Conservation (phyloP, 1,140 invertebrate species). For the Hyposmocoma kahamanoa region DNA sequence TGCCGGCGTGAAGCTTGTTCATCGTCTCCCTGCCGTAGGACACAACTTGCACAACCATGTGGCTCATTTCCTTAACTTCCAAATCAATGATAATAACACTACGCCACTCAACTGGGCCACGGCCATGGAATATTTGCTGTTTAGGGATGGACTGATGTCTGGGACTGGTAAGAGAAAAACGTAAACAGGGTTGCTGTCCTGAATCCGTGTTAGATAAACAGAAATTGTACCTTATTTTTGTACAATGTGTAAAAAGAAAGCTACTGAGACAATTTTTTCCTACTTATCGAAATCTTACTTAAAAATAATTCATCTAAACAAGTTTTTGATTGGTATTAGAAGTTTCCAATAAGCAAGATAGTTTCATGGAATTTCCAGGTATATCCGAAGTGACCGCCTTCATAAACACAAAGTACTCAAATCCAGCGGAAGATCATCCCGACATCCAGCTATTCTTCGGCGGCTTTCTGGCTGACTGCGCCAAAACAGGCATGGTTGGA, state of each 20-base stretch:
- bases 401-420: constrained; percentile 86
- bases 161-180: constrained; percentile 83
- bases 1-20: constrained; percentile 78
- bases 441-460: constrained; percentile 92
- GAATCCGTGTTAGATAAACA: too few relatives aligned
- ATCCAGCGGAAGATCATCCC: constrained; percentile 83
- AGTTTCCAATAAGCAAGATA: too few relatives aligned
- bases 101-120: constrained; percentile 89
- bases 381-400: constrained; percentile 89
- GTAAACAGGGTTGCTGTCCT: too few relatives aligned
- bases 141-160: constrained; percentile 89
- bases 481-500: constrained; percentile 88
- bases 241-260: too few relatives aligned
- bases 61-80: constrained; percentile 83
- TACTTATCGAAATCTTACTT: too few relatives aligned
- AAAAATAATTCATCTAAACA: too few relatives aligned
- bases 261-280: too few relatives aligned
- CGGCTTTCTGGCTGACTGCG: constrained; percentile 87
- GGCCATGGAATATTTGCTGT: constrained; percentile 89
- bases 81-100: constrained; percentile 88
- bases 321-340: too few relatives aligned
- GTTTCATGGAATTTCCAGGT: constrained; percentile 51
- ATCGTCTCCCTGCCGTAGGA: constrained; percentile 88
- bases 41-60: constrained; percentile 93
- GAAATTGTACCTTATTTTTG: too few relatives aligned